Evolutionary conservation across 1,140 invertebrate genomes (phyloP).

Genomic region (Tetragnatha versicolor): DNA sequence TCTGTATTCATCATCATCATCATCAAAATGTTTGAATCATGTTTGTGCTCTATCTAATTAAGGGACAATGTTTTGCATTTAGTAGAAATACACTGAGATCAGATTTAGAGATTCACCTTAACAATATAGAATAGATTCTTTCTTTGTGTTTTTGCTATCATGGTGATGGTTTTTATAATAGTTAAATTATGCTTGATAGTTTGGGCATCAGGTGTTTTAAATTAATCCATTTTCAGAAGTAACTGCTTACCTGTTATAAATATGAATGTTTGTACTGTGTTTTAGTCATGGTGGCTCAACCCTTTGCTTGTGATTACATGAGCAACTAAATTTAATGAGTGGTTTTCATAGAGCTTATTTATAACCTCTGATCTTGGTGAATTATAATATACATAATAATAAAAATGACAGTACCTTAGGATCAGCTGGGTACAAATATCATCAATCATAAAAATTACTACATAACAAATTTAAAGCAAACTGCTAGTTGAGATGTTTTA

Average conservation of each 20-base stretch:
- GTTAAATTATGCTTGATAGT: too few relatives aligned
- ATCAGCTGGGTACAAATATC: too few relatives aligned
- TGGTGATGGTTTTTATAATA: slow-evolving; percentile 6
- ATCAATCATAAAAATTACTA: too few relatives aligned
- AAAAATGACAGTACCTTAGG: slow-evolving; percentile 7
- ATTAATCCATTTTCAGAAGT: too few relatives aligned
- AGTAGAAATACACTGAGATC: slow-evolving; percentile 27
- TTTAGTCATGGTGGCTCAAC: slow-evolving; percentile 20
- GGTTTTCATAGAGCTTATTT: slow-evolving; percentile 52
- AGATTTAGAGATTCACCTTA: slow-evolving; percentile 5
- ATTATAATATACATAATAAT: slow-evolving; percentile 3
- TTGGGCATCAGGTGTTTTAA: too few relatives aligned
- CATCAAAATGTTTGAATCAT: neutral
- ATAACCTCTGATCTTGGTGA: slow-evolving; percentile 51
- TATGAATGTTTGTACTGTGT: slow-evolving; percentile 34
- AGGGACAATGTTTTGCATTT: slow-evolving; percentile 27
- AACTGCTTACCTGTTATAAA: slow-evolving; percentile 22
- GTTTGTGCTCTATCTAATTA: neutral
- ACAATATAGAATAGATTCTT: neutral
- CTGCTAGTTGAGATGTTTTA: too few relatives aligned
- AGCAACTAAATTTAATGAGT: slow-evolving; percentile 23
- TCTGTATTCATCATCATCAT: slow-evolving; percentile 4
- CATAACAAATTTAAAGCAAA: too few relatives aligned
- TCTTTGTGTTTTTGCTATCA: neutral
- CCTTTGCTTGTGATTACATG: slow-evolving; percentile 13